Conservation (phyloP, 2,113 vertebrate genomes). For the Macquaria ambigua region DNA sequence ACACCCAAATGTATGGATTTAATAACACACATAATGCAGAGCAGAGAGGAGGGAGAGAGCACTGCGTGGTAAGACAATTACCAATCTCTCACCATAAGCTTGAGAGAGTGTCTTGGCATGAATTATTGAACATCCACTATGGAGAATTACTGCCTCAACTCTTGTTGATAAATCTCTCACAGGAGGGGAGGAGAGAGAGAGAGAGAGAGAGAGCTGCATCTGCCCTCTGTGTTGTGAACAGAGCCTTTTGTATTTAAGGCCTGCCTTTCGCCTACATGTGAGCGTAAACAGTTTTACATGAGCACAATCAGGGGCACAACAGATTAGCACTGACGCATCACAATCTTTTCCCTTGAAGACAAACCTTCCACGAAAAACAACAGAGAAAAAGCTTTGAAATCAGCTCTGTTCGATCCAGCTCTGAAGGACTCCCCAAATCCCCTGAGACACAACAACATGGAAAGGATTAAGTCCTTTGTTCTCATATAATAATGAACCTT, state of each 20-base stretch:
- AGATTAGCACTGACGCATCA: conserved; percentile 42
- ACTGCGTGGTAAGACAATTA: conserved; percentile 65
- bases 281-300: conserved; percentile 34
- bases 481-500: conserved; percentile 56
- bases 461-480: conserved; percentile 64
- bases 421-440: conserved; percentile 55
- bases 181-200: not conserved
- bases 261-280: conserved; percentile 31
- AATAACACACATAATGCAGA: conserved; percentile 52
- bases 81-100: conserved; percentile 65
- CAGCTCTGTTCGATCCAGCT: conserved; percentile 19
- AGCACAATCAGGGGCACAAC: conserved; percentile 33
- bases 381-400: conserved; percentile 45
- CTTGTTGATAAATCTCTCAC: conserved; percentile 58
- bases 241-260: conserved; percentile 42
- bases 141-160: conserved; percentile 64
- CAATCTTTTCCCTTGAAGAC: conserved; percentile 36
- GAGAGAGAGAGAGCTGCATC: conserved; percentile 22
- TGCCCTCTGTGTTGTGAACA: conserved; percentile 34
- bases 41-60: conserved; percentile 15
- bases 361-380: conserved; percentile 27
- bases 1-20: conserved; percentile 56
- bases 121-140: conserved; percentile 75
- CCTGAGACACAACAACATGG: conserved; percentile 48
- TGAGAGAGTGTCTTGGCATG: conserved; percentile 59